Evolutionary conservation across 2,113 vertebrate genomes (phyloP).

Genomic region (Chloroceryle aenea): DNA sequence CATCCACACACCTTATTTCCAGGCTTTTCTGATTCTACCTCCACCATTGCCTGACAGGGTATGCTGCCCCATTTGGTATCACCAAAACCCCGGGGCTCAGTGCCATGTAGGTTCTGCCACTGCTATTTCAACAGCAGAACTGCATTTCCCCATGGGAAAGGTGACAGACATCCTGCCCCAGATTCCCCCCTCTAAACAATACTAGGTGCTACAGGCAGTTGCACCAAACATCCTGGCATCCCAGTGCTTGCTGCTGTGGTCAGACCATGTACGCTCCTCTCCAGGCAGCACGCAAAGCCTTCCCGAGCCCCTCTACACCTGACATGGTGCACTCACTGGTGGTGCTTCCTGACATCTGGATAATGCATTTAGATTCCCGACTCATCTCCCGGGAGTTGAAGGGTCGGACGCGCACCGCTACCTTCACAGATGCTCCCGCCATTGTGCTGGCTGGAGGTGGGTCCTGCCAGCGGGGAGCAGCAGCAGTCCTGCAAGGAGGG

Average conservation of each 20-base stretch:
- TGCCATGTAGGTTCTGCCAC: rapidly evolving
- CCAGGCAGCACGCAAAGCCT: background rate
- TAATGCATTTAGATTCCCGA: slow-evolving; percentile 96
- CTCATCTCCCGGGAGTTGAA: slow-evolving; percentile 96
- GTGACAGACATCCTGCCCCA: background rate
- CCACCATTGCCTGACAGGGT: background rate
- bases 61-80: background rate
- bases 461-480: background rate
- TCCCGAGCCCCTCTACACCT: rapidly evolving
- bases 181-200: background rate
- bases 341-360: slow-evolving; percentile 97
- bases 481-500: background rate
- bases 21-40: background rate
- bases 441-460: slow-evolving; percentile 63
- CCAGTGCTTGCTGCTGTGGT: rapidly evolving
- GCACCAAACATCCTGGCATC: rapidly evolving
- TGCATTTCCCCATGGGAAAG: background rate
- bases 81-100: background rate
- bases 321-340: slow-evolving; percentile 87
- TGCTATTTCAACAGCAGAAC: background rate
- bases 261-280: rapidly evolving
- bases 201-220: rapidly evolving
- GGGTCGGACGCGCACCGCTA: slow-evolving; percentile 96
- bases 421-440: slow-evolving; percentile 97
- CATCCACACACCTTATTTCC: background rate